A percentile compares a stretch with the other conserved stretches of the same genome.
These are phyloP conservation scores for Periophthalmus magnuspinnatus DNA, from an alignment of 2,797 vertebrate genomes.

Conservation along the genomic window DNA sequence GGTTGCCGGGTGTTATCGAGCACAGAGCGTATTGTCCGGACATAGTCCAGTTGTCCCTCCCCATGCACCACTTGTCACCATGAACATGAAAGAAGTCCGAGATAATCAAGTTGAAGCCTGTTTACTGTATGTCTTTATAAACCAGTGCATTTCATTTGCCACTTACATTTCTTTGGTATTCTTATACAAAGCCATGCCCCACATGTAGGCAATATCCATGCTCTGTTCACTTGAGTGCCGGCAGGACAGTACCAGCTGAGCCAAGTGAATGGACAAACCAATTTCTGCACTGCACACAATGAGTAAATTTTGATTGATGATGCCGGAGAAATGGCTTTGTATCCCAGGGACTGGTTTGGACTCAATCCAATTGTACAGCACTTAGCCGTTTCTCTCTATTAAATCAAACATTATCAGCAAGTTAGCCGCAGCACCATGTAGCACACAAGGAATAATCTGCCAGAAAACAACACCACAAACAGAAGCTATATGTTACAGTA, in stretches of 20 bases:
- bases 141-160: neutral
- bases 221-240: neutral
- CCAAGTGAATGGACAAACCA: conserved; percentile 19
- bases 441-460: neutral
- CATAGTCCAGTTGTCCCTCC: no score
- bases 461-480: neutral
- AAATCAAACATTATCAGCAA: conserved; percentile 28
- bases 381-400: conserved; percentile 28
- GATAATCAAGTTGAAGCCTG: neutral
- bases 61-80: neutral
- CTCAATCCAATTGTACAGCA: conserved; percentile 21
- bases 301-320: conserved; percentile 45
- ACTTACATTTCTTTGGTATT: neutral
- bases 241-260: conserved; percentile 18
- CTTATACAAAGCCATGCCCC: neutral
- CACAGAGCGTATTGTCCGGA: no score
- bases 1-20: no score
- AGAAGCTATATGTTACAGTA: neutral
- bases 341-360: conserved; percentile 38
- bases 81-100: neutral
- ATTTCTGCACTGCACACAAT: conserved; percentile 30
- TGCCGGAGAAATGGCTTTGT: conserved; percentile 33
- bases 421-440: conserved; percentile 5
- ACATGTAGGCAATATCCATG: neutral
- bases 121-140: neutral